Percentiles rank a stretch among this genome's conserved stretches.
These are phyloP conservation scores for Procambarus virginalis DNA, from an alignment of 1,140 invertebrate species.

Conservation along the genomic window DNA sequence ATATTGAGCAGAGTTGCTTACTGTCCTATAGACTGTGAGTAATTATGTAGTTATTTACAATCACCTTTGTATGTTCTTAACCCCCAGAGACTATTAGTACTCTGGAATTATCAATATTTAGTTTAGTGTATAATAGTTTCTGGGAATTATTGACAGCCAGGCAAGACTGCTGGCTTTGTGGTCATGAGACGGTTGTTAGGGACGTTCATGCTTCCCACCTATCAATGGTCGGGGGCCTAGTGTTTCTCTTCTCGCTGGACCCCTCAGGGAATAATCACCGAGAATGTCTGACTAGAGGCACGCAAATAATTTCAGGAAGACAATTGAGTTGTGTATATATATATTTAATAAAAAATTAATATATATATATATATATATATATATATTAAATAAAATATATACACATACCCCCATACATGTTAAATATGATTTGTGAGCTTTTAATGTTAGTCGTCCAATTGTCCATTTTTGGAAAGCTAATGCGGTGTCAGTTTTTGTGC, in stretches of 20 bases:
- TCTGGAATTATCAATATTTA: neutral
- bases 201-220: conserved; percentile 9
- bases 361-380: neutral
- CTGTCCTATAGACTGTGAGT: conserved; percentile 29
- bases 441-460: neutral
- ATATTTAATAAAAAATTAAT: too few species aligned
- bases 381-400: neutral
- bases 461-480: neutral
- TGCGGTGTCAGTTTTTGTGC: conserved; percentile 10
- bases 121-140: conserved; percentile 1
- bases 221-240: conserved; percentile 27
- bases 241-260: conserved; percentile 55
- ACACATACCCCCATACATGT: neutral
- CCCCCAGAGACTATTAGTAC: conserved; percentile 30
- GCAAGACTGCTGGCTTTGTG: conserved; percentile 20
- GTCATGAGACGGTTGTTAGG: conserved; percentile 30
- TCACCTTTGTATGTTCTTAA: conserved; percentile 7
- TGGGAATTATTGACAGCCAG: conserved; percentile 9
- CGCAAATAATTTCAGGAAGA: conserved; percentile 16
- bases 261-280: conserved; percentile 31
- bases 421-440: neutral
- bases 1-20: conserved; percentile 42
- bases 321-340: too few species aligned
- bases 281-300: neutral
- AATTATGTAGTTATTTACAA: conserved; percentile 34